These are phyloP conservation scores for Coryphaenoides rupestris DNA, from an alignment of 2,113 vertebrate genomes.

Conservation along the genomic window DNA sequence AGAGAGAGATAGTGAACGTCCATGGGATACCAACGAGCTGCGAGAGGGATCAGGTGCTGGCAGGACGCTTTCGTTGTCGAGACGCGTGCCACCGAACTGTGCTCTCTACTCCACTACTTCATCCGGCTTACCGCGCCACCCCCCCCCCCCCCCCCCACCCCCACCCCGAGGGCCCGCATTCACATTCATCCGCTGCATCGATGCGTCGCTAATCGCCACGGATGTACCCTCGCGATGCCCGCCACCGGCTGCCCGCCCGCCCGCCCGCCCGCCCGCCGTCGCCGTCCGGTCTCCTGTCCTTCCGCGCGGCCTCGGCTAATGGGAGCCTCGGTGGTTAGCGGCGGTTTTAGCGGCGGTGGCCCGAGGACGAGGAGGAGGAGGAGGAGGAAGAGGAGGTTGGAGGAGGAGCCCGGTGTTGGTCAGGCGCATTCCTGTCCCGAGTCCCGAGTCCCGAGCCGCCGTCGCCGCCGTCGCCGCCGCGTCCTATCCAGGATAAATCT, in stretches of 20 bases:
- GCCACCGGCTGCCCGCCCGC: neutral
- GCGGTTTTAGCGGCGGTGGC: neutral
- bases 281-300: neutral
- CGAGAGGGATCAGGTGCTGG: no score
- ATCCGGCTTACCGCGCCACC: no score
- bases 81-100: slow-evolving; percentile 1
- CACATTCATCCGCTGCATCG: no score
- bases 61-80: no score
- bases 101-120: no score
- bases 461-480: no score
- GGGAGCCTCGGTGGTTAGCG: neutral
- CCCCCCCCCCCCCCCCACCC: no score
- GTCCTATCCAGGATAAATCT: slow-evolving; percentile 44
- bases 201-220: no score
- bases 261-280: neutral
- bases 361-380: neutral
- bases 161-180: no score
- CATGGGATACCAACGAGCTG: no score
- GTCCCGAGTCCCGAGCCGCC: slow-evolving; percentile 27
- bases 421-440: slow-evolving; percentile 27
- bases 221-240: neutral
- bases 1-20: slow-evolving; percentile 44
- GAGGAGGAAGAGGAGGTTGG: no score
- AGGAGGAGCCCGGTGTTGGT: slow-evolving; percentile 9
- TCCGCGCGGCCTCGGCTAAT: neutral